Conservation (phyloP, 2,113 vertebrate species). For the Lota lota region DNA sequence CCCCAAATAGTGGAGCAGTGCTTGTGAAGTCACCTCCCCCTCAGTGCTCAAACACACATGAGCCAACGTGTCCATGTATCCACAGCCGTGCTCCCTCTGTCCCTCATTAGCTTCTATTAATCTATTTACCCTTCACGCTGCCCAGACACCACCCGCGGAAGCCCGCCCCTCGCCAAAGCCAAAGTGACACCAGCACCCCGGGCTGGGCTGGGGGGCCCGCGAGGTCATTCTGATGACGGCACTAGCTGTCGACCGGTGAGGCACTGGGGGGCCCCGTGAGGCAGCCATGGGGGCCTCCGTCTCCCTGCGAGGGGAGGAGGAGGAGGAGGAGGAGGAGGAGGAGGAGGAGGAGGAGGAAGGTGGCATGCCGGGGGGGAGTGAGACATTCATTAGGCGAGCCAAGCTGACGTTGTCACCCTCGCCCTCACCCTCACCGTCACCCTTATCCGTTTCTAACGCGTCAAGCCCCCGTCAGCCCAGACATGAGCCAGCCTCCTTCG, state of each 20-base stretch:
- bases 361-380: conserved; percentile 69
- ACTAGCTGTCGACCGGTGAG: conserved; percentile 69
- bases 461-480: conserved; percentile 39
- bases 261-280: conserved; percentile 62
- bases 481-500: conserved; percentile 65
- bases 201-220: conserved; percentile 67
- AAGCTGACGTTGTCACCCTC: conserved; percentile 76
- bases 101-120: conserved; percentile 76
- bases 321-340: background rate
- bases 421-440: conserved; percentile 63
- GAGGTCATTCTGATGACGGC: conserved; percentile 72
- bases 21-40: no score
- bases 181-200: conserved; percentile 72
- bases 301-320: conserved; percentile 57
- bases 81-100: conserved; percentile 33
- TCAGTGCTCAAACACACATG: no score
- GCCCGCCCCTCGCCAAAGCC: conserved; percentile 60
- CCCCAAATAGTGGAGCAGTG: background rate
- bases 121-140: conserved; percentile 69
- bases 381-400: conserved; percentile 81
- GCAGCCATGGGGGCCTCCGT: conserved; percentile 49
- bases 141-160: conserved; percentile 61
- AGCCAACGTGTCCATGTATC: conserved; percentile 5
- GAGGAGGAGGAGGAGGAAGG: conserved; percentile 22
- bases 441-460: conserved; percentile 65